Percentiles rank a stretch among this genome's conserved stretches.
Evolutionary conservation across 2,113 vertebrate genomes (phyloP).

Genomic region (Puffinus mauretanicus): DNA sequence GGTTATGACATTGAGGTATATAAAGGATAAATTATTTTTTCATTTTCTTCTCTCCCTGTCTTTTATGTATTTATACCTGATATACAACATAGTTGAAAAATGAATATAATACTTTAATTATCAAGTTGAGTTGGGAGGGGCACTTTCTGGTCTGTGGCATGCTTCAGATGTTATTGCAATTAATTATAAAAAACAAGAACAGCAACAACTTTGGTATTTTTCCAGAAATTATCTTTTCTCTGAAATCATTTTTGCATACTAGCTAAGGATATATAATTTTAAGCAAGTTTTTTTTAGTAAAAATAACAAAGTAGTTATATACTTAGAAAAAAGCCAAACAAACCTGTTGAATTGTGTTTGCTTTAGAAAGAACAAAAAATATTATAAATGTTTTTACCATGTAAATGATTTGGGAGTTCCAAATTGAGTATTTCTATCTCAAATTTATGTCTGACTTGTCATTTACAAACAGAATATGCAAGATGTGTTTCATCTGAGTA

Average conservation of each 20-base stretch:
- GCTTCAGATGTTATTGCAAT: background rate
- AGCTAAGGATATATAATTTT: background rate
- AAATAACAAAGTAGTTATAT: background rate
- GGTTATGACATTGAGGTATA: background rate
- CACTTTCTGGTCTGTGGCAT: background rate
- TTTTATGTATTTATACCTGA: background rate
- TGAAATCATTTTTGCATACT: background rate
- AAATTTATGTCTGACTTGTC: background rate
- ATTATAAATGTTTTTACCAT: background rate
- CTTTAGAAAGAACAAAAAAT: background rate
- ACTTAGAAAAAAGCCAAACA: background rate
- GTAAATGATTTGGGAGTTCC: background rate
- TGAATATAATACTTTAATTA: background rate
- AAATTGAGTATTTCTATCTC: background rate
- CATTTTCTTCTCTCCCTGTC: background rate
- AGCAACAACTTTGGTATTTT: background rate
- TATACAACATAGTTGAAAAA: background rate
- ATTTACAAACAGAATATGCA: background rate
- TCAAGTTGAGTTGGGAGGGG: rapidly evolving
- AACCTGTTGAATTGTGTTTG: background rate
- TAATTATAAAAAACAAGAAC: background rate
- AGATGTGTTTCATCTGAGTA: background rate
- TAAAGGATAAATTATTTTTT: background rate
- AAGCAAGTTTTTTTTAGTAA: background rate
- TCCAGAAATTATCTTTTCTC: background rate